Evolutionary conservation across 2,113 vertebrate genomes (phyloP).

Genomic region (Perca fluviatilis): DNA sequence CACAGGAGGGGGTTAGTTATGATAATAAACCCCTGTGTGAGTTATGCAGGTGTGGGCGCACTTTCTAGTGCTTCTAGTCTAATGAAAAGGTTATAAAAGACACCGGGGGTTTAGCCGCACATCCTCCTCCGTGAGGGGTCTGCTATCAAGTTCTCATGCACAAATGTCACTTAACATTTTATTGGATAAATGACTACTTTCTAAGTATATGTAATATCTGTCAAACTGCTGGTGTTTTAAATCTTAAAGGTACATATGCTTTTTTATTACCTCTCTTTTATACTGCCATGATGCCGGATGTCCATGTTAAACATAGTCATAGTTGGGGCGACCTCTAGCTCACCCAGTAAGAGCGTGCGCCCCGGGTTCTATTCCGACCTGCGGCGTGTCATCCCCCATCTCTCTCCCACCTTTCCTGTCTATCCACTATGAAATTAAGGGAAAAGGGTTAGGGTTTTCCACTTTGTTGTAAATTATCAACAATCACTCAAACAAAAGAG

Average conservation of each 20-base stretch:
- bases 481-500: slow-evolving; percentile 40
- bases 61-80: slow-evolving; percentile 31
- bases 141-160: slow-evolving; percentile 10
- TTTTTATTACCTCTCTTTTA: background rate
- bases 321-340: too few species aligned
- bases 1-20: slow-evolving; percentile 70
- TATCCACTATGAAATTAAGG: too few species aligned
- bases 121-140: background rate
- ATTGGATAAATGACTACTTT: slow-evolving; percentile 12
- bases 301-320: too few species aligned
- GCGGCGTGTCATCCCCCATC: too few species aligned
- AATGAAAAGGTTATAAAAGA: slow-evolving; percentile 59
- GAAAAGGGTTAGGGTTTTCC: background rate
- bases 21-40: slow-evolving; percentile 65
- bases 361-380: too few species aligned
- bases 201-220: background rate
- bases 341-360: too few species aligned
- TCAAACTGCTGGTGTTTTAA: background rate
- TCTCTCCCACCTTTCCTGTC: too few species aligned
- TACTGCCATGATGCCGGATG: background rate
- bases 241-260: background rate
- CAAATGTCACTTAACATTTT: slow-evolving; percentile 28
- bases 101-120: background rate
- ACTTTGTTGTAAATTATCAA: slow-evolving; percentile 36
- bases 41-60: slow-evolving; percentile 43